These are phyloP conservation scores for Thalassoma bifasciatum DNA, from an alignment of 2,113 vertebrate genomes.

Conservation along the genomic window DNA sequence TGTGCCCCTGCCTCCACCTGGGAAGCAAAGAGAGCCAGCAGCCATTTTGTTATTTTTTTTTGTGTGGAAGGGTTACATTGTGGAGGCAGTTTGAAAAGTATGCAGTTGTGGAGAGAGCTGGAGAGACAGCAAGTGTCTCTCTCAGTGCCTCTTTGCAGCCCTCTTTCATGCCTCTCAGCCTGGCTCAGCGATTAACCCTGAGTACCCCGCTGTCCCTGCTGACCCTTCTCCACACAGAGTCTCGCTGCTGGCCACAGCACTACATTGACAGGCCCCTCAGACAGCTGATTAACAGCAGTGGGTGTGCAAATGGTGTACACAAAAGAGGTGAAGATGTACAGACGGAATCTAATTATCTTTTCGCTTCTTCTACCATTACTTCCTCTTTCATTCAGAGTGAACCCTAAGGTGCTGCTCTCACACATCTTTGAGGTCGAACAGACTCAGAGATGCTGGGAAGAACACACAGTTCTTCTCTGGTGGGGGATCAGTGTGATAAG, in stretches of 20 bases:
- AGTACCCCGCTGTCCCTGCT: conserved; percentile 54
- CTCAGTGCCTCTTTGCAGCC: conserved; percentile 69
- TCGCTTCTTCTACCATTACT: conserved; percentile 24
- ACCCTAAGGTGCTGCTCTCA: conserved; percentile 30
- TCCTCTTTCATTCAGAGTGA: conserved; percentile 33
- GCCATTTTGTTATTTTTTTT: conserved; percentile 65
- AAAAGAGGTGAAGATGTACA: conserved; percentile 49
- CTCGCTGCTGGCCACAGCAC: conserved; percentile 44
- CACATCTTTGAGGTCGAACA: conserved; percentile 28
- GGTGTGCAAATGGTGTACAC: conserved; percentile 58
- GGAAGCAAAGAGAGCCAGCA: conserved; percentile 33
- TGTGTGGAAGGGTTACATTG: conserved; percentile 37
- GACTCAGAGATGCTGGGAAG: conserved; percentile 27
- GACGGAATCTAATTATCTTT: conserved; percentile 14
- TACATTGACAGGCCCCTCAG: conserved; percentile 63
- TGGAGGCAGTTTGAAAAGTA: conserved; percentile 64
- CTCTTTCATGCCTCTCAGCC: conserved; percentile 80
- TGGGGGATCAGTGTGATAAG: conserved; percentile 39
- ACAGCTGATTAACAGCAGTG: conserved; percentile 66
- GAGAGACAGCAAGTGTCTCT: conserved; percentile 72
- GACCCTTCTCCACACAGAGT: conserved; percentile 63
- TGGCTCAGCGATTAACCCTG: conserved; percentile 81
- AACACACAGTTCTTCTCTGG: conserved; percentile 34
- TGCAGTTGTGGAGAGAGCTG: conserved; percentile 64
- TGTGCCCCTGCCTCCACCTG: conserved; percentile 29